A percentile compares a stretch with the other conserved stretches of the same genome.
These are phyloP conservation scores for Nothoprocta perdicaria DNA, from an alignment of 2,113 vertebrate genomes.

Conservation along the genomic window DNA sequence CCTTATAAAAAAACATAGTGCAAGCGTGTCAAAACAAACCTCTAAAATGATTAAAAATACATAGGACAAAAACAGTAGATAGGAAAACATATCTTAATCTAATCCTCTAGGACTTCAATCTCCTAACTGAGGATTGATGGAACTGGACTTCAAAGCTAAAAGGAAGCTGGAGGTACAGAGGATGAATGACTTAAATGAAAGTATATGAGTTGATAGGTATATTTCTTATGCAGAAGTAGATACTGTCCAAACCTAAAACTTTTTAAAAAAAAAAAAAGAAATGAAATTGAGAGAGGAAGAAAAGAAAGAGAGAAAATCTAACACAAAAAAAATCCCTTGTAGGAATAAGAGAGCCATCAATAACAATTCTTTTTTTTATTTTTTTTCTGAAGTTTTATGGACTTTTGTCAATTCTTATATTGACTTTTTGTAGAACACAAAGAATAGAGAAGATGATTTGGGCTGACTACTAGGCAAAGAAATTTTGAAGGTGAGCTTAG, in stretches of 20 bases:
- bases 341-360: background rate
- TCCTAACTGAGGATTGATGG: background rate
- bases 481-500: background rate
- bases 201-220: background rate
- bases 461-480: background rate
- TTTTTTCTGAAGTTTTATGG: background rate
- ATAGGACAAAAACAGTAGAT: background rate
- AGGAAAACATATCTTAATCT: background rate
- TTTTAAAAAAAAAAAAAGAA: background rate
- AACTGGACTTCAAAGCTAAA: background rate
- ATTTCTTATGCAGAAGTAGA: background rate
- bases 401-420: background rate
- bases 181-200: background rate
- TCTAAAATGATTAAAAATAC: background rate
- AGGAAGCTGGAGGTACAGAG: background rate
- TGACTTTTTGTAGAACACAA: background rate
- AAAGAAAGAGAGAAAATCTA: background rate
- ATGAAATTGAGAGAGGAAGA: background rate
- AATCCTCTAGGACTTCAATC: background rate
- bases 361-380: background rate
- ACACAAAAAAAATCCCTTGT: background rate
- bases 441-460: background rate
- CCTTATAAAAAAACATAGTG: background rate
- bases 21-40: background rate
- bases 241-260: background rate